Conservation (phyloP, 2,797 vertebrate genomes). For the Etheostoma perlongum region DNA sequence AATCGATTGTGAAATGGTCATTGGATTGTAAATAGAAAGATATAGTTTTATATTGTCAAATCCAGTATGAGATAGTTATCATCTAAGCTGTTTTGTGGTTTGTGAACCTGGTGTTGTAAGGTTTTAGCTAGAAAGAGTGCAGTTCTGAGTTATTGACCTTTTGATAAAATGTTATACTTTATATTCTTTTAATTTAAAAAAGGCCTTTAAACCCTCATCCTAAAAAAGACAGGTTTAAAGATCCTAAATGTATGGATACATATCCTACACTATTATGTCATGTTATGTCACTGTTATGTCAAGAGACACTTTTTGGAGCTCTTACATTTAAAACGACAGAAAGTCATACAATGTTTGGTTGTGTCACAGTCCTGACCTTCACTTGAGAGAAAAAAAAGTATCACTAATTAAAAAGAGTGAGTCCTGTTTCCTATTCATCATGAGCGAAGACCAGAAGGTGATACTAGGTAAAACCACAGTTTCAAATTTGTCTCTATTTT, state of each 20-base stretch:
- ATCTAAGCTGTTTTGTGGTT: neutral
- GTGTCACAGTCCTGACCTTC: neutral
- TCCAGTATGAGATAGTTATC: neutral
- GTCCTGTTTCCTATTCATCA: neutral
- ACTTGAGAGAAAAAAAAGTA: neutral
- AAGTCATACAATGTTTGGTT: neutral
- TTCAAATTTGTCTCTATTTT: neutral
- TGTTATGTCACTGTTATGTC: neutral
- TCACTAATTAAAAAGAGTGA: neutral
- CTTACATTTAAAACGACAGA: neutral
- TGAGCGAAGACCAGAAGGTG: neutral
- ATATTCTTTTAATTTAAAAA: neutral
- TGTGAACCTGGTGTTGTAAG: neutral
- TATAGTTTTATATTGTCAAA: slow-evolving; percentile 5
- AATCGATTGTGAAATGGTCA: slow-evolving; percentile 7
- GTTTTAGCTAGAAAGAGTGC: neutral
- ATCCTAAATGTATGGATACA: neutral
- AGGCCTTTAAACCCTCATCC: neutral
- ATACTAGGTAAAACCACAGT: neutral
- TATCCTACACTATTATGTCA: neutral
- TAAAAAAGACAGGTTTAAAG: slow-evolving; percentile 1
- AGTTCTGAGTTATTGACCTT: slow-evolving; percentile 1
- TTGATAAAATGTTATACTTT: neutral
- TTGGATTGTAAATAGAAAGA: neutral
- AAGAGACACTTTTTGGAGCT: neutral